These are phyloP conservation scores for Bombus pascuorum DNA, from an alignment of 1,140 invertebrate species.

Conservation along the genomic window DNA sequence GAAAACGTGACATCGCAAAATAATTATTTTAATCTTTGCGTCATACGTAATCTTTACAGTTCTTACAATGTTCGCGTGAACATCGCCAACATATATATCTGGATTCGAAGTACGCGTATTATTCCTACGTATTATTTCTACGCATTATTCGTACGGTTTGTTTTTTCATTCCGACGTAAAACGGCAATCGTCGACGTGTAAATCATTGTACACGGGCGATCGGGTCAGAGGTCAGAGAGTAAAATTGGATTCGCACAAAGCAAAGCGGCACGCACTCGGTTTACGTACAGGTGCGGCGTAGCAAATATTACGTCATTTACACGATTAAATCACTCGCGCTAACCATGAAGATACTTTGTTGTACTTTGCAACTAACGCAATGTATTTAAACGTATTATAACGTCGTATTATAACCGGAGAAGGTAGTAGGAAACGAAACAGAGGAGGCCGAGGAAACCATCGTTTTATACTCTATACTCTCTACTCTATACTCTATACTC, in stretches of 20 bases:
- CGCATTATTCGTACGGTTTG: neutral
- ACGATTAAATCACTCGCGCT: slow-evolving; percentile 22
- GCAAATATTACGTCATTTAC: slow-evolving; percentile 5
- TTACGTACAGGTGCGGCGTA: neutral
- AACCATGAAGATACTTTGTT: neutral
- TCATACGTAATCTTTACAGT: neutral
- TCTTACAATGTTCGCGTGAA: neutral
- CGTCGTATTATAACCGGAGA: neutral
- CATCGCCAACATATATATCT: neutral
- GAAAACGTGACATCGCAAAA: neutral
- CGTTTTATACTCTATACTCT: too few species aligned
- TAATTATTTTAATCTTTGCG: neutral
- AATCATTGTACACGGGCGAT: neutral
- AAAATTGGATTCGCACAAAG: neutral
- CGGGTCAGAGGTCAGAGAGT: neutral
- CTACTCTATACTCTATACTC: too few species aligned
- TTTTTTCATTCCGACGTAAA: neutral
- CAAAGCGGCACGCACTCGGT: neutral
- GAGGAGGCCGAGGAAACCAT: neutral
- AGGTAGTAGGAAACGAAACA: neutral
- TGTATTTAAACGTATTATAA: neutral
- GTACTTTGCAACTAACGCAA: neutral
- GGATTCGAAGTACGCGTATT: too few species aligned
- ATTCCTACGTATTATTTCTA: neutral
- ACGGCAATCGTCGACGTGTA: neutral